These are phyloP conservation scores for Hydriomena furcata DNA, from an alignment of 2,888 invertebrate genomes.

Conservation along the genomic window DNA sequence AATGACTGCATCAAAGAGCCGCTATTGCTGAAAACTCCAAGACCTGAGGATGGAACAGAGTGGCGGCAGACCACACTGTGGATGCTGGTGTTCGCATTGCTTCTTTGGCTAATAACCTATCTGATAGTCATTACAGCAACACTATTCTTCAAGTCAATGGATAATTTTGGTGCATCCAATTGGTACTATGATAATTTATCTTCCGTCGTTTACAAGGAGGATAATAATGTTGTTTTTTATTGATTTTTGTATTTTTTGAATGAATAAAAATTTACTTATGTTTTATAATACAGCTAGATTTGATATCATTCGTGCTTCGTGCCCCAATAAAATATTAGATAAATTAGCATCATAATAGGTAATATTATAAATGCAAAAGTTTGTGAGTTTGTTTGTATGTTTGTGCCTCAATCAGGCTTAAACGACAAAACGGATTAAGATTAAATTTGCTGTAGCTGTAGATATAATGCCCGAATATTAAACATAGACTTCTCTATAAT, in stretches of 20 bases:
- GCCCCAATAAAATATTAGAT: too few relatives aligned
- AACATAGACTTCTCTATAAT: too few relatives aligned
- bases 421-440: too few relatives aligned
- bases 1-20: slow-evolving; percentile 15
- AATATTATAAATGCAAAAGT: too few relatives aligned
- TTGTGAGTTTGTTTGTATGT: too few relatives aligned
- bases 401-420: too few relatives aligned
- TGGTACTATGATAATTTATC: slow-evolving; percentile 27
- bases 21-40: background rate
- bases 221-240: slow-evolving; percentile 16
- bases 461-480: too few relatives aligned
- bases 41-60: slow-evolving; percentile 17
- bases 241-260: slow-evolving; percentile 10
- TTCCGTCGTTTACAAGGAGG: slow-evolving; percentile 27
- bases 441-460: too few relatives aligned
- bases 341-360: too few relatives aligned
- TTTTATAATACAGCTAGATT: too few relatives aligned
- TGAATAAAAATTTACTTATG: background rate
- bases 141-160: slow-evolving; percentile 41
- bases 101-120: slow-evolving; percentile 53
- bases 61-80: slow-evolving; percentile 47
- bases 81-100: slow-evolving; percentile 48
- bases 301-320: too few relatives aligned
- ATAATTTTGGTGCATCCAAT: slow-evolving; percentile 5
- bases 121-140: slow-evolving; percentile 43